Percentiles rank a stretch among this genome's conserved stretches.
Conservation (phyloP, 2,113 vertebrate genomes). For the Pelecanoides urinatrix region DNA sequence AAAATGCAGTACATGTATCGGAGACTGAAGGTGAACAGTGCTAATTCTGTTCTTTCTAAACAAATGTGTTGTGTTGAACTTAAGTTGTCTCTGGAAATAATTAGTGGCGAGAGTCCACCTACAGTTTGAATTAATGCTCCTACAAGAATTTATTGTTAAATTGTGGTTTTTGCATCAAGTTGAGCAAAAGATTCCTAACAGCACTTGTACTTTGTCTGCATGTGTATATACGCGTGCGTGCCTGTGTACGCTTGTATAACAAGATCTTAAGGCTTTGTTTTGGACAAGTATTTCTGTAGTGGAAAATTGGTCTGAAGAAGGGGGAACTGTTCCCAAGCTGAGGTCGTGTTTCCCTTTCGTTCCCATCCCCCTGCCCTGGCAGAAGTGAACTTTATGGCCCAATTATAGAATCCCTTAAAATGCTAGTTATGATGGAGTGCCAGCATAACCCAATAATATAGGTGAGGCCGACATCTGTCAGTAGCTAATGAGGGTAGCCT, state of each 20-base stretch:
- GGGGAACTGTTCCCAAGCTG: not conserved
- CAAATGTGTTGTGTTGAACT: not conserved
- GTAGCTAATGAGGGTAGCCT: conserved; percentile 43
- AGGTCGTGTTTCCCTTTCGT: not conserved
- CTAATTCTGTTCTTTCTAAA: not conserved
- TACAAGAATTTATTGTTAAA: not conserved
- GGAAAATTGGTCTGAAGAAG: not conserved
- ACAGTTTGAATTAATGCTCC: not conserved
- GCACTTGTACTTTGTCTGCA: not conserved
- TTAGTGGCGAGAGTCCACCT: conserved; percentile 19
- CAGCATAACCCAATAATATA: conserved; percentile 60
- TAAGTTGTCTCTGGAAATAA: conserved; percentile 24
- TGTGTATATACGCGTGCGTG: not conserved
- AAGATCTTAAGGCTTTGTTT: not conserved
- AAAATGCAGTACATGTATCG: not conserved
- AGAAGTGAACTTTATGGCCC: conserved; percentile 52
- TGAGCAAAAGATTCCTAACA: not conserved
- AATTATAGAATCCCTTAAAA: conserved; percentile 62
- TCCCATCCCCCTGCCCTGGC: not conserved
- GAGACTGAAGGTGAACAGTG: not conserved
- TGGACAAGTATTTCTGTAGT: not conserved
- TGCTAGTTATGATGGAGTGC: conserved; percentile 48
- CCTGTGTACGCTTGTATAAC: not conserved
- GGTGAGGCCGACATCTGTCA: conserved; percentile 57
- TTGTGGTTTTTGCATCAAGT: not conserved